phyloP scores from a whole-genome alignment of 2,797 vertebrate species.

The Anas bahamensis region DNA sequence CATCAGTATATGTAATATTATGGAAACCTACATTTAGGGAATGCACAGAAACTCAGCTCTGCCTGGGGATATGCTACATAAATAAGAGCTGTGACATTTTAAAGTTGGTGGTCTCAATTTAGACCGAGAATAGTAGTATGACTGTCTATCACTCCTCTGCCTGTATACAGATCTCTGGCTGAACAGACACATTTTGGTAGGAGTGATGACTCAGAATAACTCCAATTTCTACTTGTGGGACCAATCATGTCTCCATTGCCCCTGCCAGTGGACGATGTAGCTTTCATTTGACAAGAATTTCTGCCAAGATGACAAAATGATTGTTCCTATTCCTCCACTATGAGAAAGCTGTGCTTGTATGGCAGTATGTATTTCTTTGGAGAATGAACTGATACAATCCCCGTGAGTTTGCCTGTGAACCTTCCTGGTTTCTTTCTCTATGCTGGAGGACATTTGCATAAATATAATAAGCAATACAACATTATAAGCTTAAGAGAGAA shows the following conservation, averaged over 20 bases:
- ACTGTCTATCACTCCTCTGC: background rate
- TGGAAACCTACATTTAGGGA: background rate
- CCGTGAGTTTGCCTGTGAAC: background rate
- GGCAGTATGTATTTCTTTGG: background rate
- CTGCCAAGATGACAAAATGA: background rate
- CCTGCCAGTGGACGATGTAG: background rate
- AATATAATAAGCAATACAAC: background rate
- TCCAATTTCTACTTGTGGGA: background rate
- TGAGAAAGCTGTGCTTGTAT: background rate
- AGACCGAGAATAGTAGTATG: background rate
- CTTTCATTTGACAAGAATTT: background rate
- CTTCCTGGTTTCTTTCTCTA: accelerated
- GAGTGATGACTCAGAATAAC: background rate
- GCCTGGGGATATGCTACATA: background rate
- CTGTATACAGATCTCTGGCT: background rate
- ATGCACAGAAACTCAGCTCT: background rate
- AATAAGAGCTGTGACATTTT: background rate
- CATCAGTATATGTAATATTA: background rate
- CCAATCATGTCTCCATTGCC: background rate
- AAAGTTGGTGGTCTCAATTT: background rate
- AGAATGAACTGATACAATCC: background rate
- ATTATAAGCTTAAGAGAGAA: background rate
- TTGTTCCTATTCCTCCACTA: background rate
- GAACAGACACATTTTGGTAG: background rate
- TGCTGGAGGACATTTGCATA: background rate